phyloP scores from a whole-genome alignment of 2,797 vertebrate species.

The Limnodromus scolopaceus region DNA sequence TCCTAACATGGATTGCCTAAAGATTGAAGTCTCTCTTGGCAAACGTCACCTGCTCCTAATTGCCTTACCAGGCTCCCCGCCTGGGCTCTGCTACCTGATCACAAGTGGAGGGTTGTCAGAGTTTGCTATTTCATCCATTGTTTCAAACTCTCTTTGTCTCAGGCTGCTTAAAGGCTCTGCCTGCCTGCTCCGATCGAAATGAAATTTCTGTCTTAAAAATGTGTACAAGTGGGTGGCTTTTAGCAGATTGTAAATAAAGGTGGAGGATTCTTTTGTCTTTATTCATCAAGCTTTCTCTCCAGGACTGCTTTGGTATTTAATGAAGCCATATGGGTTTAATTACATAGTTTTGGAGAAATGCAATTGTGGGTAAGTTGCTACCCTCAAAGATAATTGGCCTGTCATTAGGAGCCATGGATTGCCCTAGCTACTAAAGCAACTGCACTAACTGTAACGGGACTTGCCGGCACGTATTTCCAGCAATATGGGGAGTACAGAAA shows the following conservation, averaged over 20 bases:
- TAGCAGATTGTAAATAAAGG: background rate
- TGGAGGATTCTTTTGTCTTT: background rate
- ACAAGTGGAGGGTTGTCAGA: background rate
- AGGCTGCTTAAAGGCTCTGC: background rate
- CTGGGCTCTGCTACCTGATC: constrained; percentile 28
- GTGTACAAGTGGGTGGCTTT: background rate
- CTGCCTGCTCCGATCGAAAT: background rate
- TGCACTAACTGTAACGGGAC: background rate
- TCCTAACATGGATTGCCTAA: background rate
- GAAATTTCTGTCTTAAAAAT: background rate
- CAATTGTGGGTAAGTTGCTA: background rate
- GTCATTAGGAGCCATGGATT: background rate
- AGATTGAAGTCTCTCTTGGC: background rate
- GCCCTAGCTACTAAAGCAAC: background rate
- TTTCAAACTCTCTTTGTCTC: background rate
- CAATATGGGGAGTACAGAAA: background rate
- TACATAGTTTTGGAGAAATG: background rate
- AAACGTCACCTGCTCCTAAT: background rate
- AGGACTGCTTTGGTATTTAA: background rate
- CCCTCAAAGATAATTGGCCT: background rate
- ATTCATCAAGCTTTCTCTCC: background rate
- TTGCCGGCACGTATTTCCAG: background rate
- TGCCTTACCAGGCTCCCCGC: background rate
- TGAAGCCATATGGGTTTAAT: background rate
- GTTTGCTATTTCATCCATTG: background rate